Conservation (phyloP, 2,113 vertebrate genomes). For the Lichenostomus cassidix region DNA sequence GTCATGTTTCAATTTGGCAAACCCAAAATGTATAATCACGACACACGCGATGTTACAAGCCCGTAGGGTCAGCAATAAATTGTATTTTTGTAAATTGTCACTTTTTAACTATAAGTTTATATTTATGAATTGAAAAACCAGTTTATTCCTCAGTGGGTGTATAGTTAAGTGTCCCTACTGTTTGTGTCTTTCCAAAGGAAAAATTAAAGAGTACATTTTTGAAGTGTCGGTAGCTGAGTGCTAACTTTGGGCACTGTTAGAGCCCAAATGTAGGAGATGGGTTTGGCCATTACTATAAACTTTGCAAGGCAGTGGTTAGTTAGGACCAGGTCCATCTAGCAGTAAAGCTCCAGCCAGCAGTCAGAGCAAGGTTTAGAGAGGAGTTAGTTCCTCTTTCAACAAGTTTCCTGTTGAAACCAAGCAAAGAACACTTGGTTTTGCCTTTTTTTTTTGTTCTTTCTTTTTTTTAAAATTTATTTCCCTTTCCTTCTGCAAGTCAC, state of each 20-base stretch:
- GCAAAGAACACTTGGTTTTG: neutral
- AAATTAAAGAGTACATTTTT: slow-evolving; percentile 15
- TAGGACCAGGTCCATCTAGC: neutral
- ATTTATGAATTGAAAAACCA: slow-evolving; percentile 30
- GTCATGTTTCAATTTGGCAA: neutral
- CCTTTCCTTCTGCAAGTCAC: neutral
- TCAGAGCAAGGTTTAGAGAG: neutral
- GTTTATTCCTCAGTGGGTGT: slow-evolving; percentile 54
- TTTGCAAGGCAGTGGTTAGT: neutral
- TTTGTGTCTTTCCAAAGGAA: slow-evolving; percentile 67
- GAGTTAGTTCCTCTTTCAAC: rapidly evolving
- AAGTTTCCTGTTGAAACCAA: neutral
- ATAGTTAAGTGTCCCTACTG: slow-evolving; percentile 53
- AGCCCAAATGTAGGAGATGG: neutral
- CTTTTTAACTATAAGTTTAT: slow-evolving; percentile 64
- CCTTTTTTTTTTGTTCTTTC: neutral
- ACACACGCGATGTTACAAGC: neutral
- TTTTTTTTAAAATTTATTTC: neutral
- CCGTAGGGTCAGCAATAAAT: slow-evolving; percentile 67
- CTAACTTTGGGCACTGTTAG: neutral
- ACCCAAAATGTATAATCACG: neutral
- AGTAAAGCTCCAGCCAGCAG: neutral
- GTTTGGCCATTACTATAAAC: neutral
- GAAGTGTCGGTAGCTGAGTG: neutral
- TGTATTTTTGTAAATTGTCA: slow-evolving; percentile 71